phyloP scores from a whole-genome alignment of 2,113 vertebrate species.

The Antennarius striatus region DNA sequence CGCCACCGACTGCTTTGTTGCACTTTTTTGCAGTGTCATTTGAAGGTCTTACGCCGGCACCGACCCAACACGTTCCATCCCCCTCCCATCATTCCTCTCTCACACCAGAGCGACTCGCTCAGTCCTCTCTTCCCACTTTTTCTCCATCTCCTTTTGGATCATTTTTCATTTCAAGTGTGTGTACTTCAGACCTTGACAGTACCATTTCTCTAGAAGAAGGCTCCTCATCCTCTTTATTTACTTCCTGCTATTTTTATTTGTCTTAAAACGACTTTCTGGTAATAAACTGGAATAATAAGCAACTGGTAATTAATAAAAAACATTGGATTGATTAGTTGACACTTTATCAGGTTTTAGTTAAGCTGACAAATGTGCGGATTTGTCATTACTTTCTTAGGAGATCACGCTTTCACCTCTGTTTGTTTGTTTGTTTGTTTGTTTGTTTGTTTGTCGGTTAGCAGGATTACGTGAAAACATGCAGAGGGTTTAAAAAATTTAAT shows the following conservation, averaged over 20 bases:
- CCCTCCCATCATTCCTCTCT: background rate
- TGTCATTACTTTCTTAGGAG: too few species aligned
- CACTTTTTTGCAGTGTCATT: conserved; percentile 54
- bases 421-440: too few species aligned
- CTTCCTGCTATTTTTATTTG: background rate
- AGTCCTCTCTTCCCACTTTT: conserved; percentile 4
- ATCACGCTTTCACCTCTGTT: too few species aligned
- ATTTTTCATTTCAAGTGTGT: background rate
- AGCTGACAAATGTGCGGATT: too few species aligned
- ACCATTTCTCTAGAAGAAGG: background rate
- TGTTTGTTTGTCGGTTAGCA: too few species aligned
- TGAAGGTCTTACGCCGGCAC: conserved; percentile 45
- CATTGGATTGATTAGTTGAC: too few species aligned
- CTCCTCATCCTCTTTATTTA: conserved; percentile 1
- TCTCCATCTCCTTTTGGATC: conserved; percentile 6
- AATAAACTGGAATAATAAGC: too few species aligned
- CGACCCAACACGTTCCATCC: background rate
- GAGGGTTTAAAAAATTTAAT: too few species aligned
- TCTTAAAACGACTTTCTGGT: too few species aligned
- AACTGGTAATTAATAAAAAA: too few species aligned
- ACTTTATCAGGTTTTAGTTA: too few species aligned
- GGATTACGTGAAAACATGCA: too few species aligned
- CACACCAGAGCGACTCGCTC: conserved; percentile 16
- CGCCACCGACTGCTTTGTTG: background rate
- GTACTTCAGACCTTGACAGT: conserved; percentile 1